Base-by-base conservation (phyloP, 2,797 vertebrate genomes). In the Cynopterus sphinx region DNA sequence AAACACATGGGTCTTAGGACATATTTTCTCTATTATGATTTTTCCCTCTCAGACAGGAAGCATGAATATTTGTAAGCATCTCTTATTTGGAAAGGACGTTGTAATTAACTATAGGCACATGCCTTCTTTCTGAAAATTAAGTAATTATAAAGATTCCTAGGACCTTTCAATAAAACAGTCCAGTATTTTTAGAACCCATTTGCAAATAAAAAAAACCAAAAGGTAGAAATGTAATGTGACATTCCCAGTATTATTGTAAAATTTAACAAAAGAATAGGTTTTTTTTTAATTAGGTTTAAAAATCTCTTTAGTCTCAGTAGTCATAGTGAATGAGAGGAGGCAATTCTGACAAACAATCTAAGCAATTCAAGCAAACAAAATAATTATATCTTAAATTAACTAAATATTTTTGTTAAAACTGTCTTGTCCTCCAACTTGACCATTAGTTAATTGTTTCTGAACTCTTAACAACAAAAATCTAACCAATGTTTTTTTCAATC, bases 11-110 rank as follows among this genome's bases (percentile, higher is more conserved):
- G 83, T 81, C 51, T 57, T 31, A 78, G 63, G 41, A 74, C 90
- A 86, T 59, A 28, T 94, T 96, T 96, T 91, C 83, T 36, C 15
- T 51, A 75, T 81, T 91, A 84, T n/a, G 21, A n/a, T 77, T 92
- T 78, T 81, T 89, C 22, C 28, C 46, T 83, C 65, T 92, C 87
- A 95, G 53, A 87, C 15, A 92, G 73, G 89, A 94, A 95, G 36
- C 53, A 41, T 89, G 65, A 88, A 41, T 90, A 36, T 91, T 77
- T 96, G 41, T 67, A 85, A 92, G 21, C 53, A 78, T 85, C 31
- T 91, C 46, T 91, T 93, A 82, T 90, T 96, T 68, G 28, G 17
- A 84, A 89, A 63, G 21, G 81, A 71, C n/a, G 88, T 81, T 75
- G 82, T 19, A 91, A 91, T 93, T 88, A 94, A 88, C n/a, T 71